phyloP scores from a whole-genome alignment of 2,113 vertebrate species.

The Tor tambroides region DNA sequence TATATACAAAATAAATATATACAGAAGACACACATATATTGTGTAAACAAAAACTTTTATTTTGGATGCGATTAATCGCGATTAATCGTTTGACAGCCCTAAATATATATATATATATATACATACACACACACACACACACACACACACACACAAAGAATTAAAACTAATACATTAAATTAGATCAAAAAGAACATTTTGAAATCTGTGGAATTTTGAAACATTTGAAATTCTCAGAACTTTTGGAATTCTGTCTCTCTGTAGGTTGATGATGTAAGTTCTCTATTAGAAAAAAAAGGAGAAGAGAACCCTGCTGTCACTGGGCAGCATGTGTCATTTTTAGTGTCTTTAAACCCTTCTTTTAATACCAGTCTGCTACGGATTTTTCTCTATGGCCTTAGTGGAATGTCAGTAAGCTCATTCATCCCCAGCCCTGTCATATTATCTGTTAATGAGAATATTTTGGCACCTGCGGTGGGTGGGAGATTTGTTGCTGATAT shows the following conservation, averaged over 20 bases:
- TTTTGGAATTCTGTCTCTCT: not conserved
- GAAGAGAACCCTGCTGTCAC: not conserved
- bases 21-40: too few species aligned
- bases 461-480: not conserved
- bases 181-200: not conserved
- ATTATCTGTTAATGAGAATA: slow-evolving; percentile 29
- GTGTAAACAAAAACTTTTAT: too few species aligned
- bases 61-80: too few species aligned
- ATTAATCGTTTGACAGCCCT: too few species aligned
- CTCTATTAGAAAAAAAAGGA: not conserved
- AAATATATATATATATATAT: too few species aligned
- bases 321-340: not conserved
- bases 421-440: not conserved
- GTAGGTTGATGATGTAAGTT: not conserved
- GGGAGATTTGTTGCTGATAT: not conserved
- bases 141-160: too few species aligned
- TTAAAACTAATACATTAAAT: not conserved
- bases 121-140: too few species aligned
- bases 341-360: slow-evolving; percentile 11
- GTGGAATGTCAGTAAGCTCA: not conserved
- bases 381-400: not conserved
- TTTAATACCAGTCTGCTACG: not conserved
- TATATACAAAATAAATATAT: too few species aligned
- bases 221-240: not conserved
- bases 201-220: not conserved